A percentile compares a stretch with the other conserved stretches of the same genome.
Conservation (phyloP, 2,113 vertebrate species). For the Euleptes europaea region DNA sequence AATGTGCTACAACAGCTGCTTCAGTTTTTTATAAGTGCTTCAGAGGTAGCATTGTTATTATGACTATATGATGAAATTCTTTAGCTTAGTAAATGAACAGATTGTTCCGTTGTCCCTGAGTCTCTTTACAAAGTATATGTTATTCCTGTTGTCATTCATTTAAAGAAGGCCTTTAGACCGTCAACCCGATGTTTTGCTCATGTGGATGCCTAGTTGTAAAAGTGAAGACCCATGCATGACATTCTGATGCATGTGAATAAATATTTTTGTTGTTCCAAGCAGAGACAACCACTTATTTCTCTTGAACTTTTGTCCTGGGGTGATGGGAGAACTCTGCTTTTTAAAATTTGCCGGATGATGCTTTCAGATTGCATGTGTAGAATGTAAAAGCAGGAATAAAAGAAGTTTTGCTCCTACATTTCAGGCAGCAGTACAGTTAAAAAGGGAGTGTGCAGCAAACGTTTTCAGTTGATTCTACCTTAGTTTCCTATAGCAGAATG, state of each 20-base stretch:
- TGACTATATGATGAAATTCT: not conserved
- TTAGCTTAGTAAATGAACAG: not conserved
- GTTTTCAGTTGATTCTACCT: not conserved
- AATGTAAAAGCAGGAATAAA: not conserved
- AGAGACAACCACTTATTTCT: rapidly evolving
- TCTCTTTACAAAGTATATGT: not conserved
- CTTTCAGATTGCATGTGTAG: not conserved
- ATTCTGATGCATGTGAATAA: not conserved
- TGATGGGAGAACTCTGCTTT: not conserved
- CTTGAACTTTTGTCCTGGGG: not conserved
- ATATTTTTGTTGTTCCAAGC: not conserved
- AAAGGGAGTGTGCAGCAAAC: not conserved
- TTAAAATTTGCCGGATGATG: not conserved
- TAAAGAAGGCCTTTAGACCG: not conserved
- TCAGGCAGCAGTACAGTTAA: not conserved
- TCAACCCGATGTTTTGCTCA: not conserved
- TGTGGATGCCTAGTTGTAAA: not conserved
- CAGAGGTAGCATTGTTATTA: not conserved
- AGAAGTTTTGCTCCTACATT: not conserved
- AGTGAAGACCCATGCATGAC: not conserved
- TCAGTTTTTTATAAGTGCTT: not conserved
- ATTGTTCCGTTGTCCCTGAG: not conserved
- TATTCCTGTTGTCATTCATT: not conserved
- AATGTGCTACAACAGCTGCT: conserved; percentile 6
- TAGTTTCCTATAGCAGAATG: not conserved